These are phyloP conservation scores for Sprattus sprattus DNA, from an alignment of 2,113 vertebrate genomes.

Conservation along the genomic window DNA sequence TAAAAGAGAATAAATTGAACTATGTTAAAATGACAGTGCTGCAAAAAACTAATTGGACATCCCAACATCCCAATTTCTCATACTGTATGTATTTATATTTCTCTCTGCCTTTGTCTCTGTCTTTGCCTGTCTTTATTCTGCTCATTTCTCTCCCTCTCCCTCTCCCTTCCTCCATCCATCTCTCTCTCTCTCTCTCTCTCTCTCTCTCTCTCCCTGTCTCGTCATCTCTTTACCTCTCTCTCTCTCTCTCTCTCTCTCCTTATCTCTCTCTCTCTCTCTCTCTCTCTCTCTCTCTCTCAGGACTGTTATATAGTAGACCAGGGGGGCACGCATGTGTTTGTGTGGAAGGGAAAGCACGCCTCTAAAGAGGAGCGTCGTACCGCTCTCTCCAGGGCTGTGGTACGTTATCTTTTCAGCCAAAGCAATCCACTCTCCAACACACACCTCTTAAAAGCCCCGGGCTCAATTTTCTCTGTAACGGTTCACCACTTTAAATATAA, in stretches of 20 bases:
- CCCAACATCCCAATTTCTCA: too few relatives aligned
- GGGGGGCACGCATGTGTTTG: constrained; percentile 78
- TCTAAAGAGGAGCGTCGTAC: constrained; percentile 74
- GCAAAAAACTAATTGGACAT: too few relatives aligned
- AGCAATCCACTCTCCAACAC: not conserved
- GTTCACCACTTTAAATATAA: not conserved
- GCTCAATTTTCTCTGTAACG: not conserved
- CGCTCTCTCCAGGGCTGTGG: constrained; percentile 81
- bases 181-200: not conserved
- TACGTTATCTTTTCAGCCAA: constrained; percentile 58
- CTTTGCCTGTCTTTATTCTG: not conserved
- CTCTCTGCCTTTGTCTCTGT: not conserved
- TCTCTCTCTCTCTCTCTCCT: not conserved
- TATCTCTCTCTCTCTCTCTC: not conserved
- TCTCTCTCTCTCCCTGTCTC: constrained; percentile 14
- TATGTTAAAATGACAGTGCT: too few relatives aligned
- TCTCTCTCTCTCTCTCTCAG: constrained; percentile 57
- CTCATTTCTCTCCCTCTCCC: not conserved
- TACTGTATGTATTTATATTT: not conserved
- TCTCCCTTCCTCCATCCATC: not conserved
- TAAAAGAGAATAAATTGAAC: not conserved
- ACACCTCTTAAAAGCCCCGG: not conserved
- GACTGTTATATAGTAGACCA: constrained; percentile 87
- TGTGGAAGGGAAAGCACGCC: constrained; percentile 86
- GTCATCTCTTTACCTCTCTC: not conserved